phyloP scores from a whole-genome alignment of 92 coral and sea anemone genomes.

The Umimayanthus kanabou region DNA sequence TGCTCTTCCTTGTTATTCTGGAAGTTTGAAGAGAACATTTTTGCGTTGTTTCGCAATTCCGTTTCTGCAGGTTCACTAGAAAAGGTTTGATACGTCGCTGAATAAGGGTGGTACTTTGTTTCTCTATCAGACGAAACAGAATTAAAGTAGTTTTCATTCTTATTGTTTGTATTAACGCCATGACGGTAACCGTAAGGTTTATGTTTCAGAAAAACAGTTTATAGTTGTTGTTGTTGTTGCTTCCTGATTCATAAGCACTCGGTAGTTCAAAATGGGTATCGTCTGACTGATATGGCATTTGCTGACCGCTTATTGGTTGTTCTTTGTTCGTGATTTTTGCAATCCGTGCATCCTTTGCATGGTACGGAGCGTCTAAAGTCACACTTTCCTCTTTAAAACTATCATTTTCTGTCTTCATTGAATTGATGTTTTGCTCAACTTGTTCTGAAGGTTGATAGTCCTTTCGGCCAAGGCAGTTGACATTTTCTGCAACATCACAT shows the following conservation, averaged over 20 bases:
- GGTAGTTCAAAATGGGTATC: background rate
- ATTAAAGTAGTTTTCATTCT: background rate
- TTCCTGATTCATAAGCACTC: background rate
- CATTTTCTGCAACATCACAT: slow-evolving; percentile 31
- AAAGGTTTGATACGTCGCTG: background rate
- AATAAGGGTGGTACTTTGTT: background rate
- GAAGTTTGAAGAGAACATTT: background rate
- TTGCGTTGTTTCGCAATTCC: background rate
- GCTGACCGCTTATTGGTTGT: background rate
- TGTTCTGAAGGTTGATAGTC: background rate
- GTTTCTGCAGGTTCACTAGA: background rate
- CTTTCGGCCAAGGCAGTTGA: slow-evolving; percentile 5
- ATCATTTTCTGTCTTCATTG: background rate
- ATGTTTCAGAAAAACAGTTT: background rate
- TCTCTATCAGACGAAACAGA: background rate
- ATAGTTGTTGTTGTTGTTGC: background rate
- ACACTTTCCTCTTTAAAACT: slow-evolving; percentile 1
- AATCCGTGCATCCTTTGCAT: background rate
- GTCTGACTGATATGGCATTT: background rate
- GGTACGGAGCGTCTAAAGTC: background rate
- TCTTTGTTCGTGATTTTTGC: background rate
- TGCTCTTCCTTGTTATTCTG: background rate
- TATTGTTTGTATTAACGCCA: background rate
- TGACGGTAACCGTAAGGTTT: background rate
- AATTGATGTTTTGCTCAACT: background rate